Evolutionary conservation across 53 echinoderm and acorn worm genomes (phyloP), one percentile per base, ranked within the genome.

Genomic region (Arbacia lixula): DNA sequence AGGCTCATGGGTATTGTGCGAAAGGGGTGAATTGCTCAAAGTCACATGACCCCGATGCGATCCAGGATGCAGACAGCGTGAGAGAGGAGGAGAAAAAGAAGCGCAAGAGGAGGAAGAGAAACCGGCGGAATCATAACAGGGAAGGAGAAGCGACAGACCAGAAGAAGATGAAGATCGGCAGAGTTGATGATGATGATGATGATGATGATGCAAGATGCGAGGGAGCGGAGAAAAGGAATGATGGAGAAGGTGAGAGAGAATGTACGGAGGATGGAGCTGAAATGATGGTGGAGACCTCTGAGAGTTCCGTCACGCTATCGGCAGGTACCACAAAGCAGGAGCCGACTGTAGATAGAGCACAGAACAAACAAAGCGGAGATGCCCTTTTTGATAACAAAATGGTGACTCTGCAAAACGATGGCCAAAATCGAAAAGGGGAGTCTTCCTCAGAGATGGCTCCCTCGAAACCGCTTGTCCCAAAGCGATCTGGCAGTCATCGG

Each of bases 11-110:
- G 21, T 87, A 77, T 51, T 98, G 99, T 72, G 51, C 40, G 22
- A 72, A 86, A 22, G 85, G 94, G n/a, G 81, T 75, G 34, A 56
- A 85, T 25, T 98, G 99, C 75, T 76, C 85, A 28, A 86, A 85
- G 54, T 88, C 99, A 28, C 99, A 99, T 85, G 85, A 95, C 83
- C 88, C 92, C 2, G 89, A 99, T 34, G 74, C 89, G 28, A 99
- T 99, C 57, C 87, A 92, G 25, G 94, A 94, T 75, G 86, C 86
- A 0, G 94, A 99, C 24, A 87, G 87, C 6, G 56, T 50, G 8
- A 84, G 76, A 5, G 39, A 35, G 6, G 89, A 92, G 38, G 89
- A 84, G 41, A 92, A 85, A 89, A 86, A 81, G 39, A 99, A 90
- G 61, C 79, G 94, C 5, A 92, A 92, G 38, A 71, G 76, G 53